Evolutionary conservation across 2,888 invertebrate genomes (phyloP).

Genomic region (Acanthoscelides obtectus): DNA sequence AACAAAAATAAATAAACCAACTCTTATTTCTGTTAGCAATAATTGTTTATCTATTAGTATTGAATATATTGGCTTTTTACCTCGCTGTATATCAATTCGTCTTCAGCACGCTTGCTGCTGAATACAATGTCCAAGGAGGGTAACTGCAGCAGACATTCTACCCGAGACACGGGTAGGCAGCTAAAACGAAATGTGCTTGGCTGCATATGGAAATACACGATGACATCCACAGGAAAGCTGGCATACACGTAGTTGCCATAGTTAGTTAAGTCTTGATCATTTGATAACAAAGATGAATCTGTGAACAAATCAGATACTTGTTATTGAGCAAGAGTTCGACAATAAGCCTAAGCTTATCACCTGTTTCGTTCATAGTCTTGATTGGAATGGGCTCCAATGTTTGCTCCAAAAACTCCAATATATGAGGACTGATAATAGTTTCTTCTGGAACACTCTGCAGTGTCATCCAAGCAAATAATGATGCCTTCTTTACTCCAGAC

Average conservation of each 20-base stretch:
- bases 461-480: slow-evolving; percentile 92
- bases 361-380: slow-evolving; percentile 33
- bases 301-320: slow-evolving; percentile 4
- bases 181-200: slow-evolving; percentile 95
- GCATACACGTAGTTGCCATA: slow-evolving; percentile 81
- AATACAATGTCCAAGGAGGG: slow-evolving; percentile 97
- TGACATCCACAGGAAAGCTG: slow-evolving; percentile 97
- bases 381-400: slow-evolving; percentile 90
- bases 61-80: slow-evolving; percentile 20
- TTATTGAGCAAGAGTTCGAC: not conserved
- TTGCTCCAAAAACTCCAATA: slow-evolving; percentile 95
- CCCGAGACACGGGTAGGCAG: slow-evolving; percentile 90
- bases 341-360: not conserved
- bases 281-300: slow-evolving; percentile 37
- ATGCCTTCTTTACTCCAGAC: slow-evolving; percentile 75
- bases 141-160: slow-evolving; percentile 92
- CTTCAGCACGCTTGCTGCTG: slow-evolving; percentile 84
- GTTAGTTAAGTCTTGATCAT: slow-evolving; percentile 55
- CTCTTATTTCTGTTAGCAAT: too few species aligned
- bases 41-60: too few species aligned
- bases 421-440: slow-evolving; percentile 95
- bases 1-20: too few species aligned
- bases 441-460: slow-evolving; percentile 96
- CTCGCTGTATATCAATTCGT: slow-evolving; percentile 52
- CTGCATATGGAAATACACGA: slow-evolving; percentile 98